phyloP scores from a whole-genome alignment of 2,888 invertebrate species.

The Volucella zonaria region DNA sequence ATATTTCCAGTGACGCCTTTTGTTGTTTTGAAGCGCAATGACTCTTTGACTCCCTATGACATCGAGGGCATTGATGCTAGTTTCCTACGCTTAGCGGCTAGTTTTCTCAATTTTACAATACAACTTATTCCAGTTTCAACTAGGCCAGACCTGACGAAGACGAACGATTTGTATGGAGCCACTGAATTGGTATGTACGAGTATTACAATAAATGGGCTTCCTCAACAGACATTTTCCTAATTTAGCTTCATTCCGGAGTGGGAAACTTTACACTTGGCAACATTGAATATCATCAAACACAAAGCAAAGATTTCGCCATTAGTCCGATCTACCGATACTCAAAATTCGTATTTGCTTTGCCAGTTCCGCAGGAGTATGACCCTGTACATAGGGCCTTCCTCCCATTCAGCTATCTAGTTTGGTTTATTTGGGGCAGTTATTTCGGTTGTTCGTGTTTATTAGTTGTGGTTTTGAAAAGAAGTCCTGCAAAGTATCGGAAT shows the following conservation, averaged over 20 bases:
- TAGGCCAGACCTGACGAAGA: background rate
- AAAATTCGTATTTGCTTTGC: background rate
- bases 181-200: background rate
- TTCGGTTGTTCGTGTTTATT: too few relatives aligned
- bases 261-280: background rate
- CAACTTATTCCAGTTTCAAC: background rate
- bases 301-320: background rate
- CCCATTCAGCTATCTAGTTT: background rate
- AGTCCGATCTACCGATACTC: background rate
- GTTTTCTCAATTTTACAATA: slow-evolving; percentile 1
- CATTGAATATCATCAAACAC: too few relatives aligned
- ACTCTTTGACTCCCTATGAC: background rate
- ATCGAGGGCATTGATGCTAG: background rate
- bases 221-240: background rate
- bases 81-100: background rate
- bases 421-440: too few relatives aligned
- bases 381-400: background rate
- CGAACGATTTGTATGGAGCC: background rate
- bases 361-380: background rate
- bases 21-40: background rate
- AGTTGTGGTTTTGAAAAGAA: too few relatives aligned
- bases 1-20: background rate
- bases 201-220: background rate
- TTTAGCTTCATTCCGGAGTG: background rate
- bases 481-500: too few relatives aligned